A percentile compares a stretch with the other conserved stretches of the same genome.
These are phyloP conservation scores for Enoplosus armatus DNA, from an alignment of 2,797 vertebrate genomes.

Conservation along the genomic window DNA sequence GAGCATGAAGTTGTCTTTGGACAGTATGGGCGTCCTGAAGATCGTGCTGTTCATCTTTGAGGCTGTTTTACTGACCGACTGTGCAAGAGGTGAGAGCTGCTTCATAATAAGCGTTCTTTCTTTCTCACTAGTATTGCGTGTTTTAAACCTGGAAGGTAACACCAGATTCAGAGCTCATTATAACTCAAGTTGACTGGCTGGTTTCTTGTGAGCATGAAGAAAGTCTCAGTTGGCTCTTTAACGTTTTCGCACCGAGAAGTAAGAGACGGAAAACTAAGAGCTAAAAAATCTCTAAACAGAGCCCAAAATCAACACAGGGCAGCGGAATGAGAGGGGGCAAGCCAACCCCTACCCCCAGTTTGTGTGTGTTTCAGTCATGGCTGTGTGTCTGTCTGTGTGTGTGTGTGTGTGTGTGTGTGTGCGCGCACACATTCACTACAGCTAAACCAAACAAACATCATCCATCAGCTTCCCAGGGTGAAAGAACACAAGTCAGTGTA, in stretches of 20 bases:
- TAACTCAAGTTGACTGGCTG: constrained; percentile 50
- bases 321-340: constrained; percentile 70
- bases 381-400: constrained; percentile 22
- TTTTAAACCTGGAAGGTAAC: constrained; percentile 25
- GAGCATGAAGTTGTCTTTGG: constrained; percentile 69
- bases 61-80: constrained; percentile 75
- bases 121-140: neutral
- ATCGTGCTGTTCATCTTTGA: constrained; percentile 75
- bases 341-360: constrained; percentile 61
- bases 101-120: constrained; percentile 9
- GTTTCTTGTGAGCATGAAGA: constrained; percentile 65
- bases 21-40: constrained; percentile 76
- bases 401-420: constrained; percentile 22
- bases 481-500: constrained; percentile 77
- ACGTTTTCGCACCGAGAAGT: constrained; percentile 58
- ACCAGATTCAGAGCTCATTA: constrained; percentile 47
- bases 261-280: constrained; percentile 72
- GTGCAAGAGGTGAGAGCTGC: constrained; percentile 77
- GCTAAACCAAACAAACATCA: constrained; percentile 83
- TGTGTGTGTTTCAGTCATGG: constrained; percentile 64
- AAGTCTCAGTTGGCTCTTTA: constrained; percentile 68
- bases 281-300: constrained; percentile 60
- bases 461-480: constrained; percentile 80
- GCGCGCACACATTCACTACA: constrained; percentile 57
- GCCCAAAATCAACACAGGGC: constrained; percentile 79